Evolutionary conservation across 2,797 vertebrate genomes (phyloP).

Genomic region (Chloroceryle amazona): DNA sequence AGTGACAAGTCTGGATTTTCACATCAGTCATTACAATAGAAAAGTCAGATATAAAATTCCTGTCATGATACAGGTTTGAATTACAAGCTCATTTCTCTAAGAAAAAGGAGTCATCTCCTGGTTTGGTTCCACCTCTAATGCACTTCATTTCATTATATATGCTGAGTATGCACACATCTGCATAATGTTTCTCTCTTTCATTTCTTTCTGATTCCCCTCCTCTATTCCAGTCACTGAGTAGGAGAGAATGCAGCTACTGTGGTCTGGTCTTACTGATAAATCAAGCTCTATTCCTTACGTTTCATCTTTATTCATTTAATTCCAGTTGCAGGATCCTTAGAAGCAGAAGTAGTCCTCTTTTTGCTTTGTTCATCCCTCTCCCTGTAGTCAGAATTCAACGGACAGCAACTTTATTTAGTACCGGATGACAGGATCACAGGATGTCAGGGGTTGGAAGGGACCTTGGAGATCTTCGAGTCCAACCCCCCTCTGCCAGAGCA

Average conservation of each 20-base stretch:
- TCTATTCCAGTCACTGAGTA: neutral
- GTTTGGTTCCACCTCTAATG: neutral
- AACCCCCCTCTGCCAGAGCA: no score
- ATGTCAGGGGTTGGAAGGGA: no score
- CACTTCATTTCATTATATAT: neutral
- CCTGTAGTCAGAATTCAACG: neutral
- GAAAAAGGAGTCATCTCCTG: neutral
- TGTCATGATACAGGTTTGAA: neutral
- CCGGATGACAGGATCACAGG: no score
- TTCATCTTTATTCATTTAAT: neutral
- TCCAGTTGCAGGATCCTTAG: neutral
- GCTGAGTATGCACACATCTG: neutral
- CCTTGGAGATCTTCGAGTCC: no score
- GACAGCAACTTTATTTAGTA: neutral
- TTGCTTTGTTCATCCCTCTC: neutral
- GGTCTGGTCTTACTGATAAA: neutral
- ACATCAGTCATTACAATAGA: neutral
- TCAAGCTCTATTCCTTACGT: neutral
- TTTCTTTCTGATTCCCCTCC: neutral
- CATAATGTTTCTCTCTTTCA: neutral
- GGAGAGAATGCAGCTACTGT: neutral
- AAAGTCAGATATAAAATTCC: neutral
- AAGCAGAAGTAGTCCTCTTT: neutral
- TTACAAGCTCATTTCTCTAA: neutral
- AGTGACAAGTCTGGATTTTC: neutral